A percentile compares a stretch with the other conserved stretches of the same genome.
Conservation (phyloP, 2,888 invertebrate genomes). For the Drosophila affinis region DNA sequence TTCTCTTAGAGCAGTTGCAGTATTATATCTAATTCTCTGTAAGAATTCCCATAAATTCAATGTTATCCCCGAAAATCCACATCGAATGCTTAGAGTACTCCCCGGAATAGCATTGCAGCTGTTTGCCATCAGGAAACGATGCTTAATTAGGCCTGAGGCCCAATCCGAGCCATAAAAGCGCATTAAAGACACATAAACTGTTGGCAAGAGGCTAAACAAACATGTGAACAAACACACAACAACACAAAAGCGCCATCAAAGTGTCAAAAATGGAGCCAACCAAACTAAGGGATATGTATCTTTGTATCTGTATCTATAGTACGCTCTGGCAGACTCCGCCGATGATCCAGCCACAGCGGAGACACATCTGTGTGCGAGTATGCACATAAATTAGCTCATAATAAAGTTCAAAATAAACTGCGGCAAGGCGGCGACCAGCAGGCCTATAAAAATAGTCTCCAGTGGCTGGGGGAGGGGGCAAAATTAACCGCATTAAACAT, state of each 20-base stretch:
- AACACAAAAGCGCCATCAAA: slow-evolving; percentile 40
- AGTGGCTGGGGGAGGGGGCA: slow-evolving; percentile 45
- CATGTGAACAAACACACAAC: slow-evolving; percentile 19
- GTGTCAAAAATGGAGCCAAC: slow-evolving; percentile 50
- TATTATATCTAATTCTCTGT: not conserved
- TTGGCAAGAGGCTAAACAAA: slow-evolving; percentile 30
- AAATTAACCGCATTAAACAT: slow-evolving; percentile 58
- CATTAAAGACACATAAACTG: slow-evolving; percentile 45
- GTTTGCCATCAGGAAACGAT: slow-evolving; percentile 28
- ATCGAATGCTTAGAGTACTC: not conserved
- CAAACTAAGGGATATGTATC: not conserved
- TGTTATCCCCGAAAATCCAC: not conserved
- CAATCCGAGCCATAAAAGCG: slow-evolving; percentile 30
- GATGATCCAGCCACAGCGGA: slow-evolving; percentile 30
- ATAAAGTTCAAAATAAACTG: slow-evolving; percentile 59
- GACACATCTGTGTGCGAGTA: slow-evolving; percentile 17
- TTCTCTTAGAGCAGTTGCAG: not conserved
- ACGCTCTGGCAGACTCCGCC: slow-evolving; percentile 16
- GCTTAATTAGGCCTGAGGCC: slow-evolving; percentile 50
- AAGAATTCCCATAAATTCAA: not conserved
- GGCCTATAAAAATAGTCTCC: slow-evolving; percentile 65
- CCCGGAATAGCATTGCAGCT: slow-evolving; percentile 14
- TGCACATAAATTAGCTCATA: slow-evolving; percentile 64
- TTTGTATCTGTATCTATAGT: not conserved
- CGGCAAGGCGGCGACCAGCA: slow-evolving; percentile 5